Conservation (phyloP, 2,797 vertebrate species). For the Propithecus deckenii region DNA sequence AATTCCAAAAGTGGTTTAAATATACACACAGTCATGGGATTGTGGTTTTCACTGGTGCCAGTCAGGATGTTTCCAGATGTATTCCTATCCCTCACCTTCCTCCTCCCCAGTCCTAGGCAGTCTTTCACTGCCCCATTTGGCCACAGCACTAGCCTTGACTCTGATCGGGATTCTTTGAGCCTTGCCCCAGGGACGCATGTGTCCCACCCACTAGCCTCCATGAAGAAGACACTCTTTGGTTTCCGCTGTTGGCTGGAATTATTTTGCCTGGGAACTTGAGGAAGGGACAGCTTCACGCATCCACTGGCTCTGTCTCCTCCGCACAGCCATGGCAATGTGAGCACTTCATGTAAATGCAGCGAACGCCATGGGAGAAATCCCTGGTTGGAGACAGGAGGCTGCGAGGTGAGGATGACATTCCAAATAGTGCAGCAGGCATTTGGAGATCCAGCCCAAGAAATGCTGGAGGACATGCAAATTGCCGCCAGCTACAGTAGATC, state of each 20-base stretch:
- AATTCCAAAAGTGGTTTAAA: background rate
- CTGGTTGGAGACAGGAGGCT: background rate
- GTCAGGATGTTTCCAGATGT: background rate
- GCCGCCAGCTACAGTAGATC: background rate
- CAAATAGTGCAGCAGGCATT: background rate
- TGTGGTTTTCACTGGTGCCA: background rate
- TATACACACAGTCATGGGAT: background rate
- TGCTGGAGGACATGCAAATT: background rate
- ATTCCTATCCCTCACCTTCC: background rate
- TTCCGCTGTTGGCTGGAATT: background rate
- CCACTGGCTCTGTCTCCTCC: background rate
- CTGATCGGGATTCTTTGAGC: background rate
- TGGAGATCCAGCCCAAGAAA: slow-evolving; percentile 4
- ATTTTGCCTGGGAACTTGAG: background rate
- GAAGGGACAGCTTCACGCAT: background rate
- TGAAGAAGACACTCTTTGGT: background rate
- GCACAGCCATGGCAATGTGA: background rate
- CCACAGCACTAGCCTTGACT: background rate
- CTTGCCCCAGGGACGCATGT: background rate
- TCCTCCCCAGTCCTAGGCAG: background rate
- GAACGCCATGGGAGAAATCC: background rate
- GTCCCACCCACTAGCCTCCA: background rate
- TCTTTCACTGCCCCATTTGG: background rate
- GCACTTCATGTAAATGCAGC: background rate
- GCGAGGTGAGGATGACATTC: background rate